Evolutionary conservation across 1,140 invertebrate genomes (phyloP), one percentile per base, ranked within the genome.

Genomic region (Saccostrea echinata): DNA sequence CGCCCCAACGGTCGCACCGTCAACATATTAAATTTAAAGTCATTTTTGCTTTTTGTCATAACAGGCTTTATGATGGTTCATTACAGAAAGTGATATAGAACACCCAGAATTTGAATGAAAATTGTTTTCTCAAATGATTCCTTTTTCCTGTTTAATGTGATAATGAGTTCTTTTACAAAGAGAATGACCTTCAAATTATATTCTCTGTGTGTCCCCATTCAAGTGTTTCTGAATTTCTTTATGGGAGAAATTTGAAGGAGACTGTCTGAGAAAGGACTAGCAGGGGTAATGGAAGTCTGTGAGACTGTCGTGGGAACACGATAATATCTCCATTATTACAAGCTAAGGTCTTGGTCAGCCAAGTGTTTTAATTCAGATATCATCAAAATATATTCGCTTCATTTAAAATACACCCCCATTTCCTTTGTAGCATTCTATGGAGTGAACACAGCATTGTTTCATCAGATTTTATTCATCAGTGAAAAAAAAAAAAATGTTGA

Each of bases 311-410:
- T 76, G 68, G 68, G 68, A 76, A 76, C 68, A 3, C 33, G 68
- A 76, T 76, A 16, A 76, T 76, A 76, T 76, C 68, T 12, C 16
- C 27, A 76, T 27, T 76, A 76, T 33, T 30, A 76, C 68, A 76
- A 0, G 16, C 27, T 16, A 13, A 76, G 13, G 68, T 76, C 68
- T 76, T 76, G 68, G 68, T 76, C 68, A 76, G 68, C 68, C 68
- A 76, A 76, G 68, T 76, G 68, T 33, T 76, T 76, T 76, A 30
- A 76, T 76, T 76, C 68, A 76, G 68, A 76, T 76, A 76, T 76
- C 68, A 76, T 76, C 68, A 76, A 76, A 76, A 30, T 33, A 33
- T 16, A 30, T 33, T 76, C 27, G 68, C 68, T 76, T 76, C 68
- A 76, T 76, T 76, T 76, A 27, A 76, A 33, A 76, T 76, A 33